Evolutionary conservation across 2,113 vertebrate genomes (phyloP).

Genomic region (Prietella phreatophila): DNA sequence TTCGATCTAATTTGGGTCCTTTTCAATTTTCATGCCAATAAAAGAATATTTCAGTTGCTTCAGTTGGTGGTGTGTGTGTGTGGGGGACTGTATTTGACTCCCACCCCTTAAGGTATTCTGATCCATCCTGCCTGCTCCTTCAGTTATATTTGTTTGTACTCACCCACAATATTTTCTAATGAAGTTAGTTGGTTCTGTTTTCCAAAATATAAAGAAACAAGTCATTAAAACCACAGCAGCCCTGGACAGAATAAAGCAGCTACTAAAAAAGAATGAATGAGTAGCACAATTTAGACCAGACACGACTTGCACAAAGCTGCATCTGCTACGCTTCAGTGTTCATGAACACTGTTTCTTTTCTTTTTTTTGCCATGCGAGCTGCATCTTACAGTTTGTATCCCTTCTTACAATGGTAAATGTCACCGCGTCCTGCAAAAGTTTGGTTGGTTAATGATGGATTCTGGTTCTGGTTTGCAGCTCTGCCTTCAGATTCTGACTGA

Average conservation of each 20-base stretch:
- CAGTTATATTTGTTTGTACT: neutral
- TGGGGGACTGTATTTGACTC: too few species aligned
- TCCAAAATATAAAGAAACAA: neutral
- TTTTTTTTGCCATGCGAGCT: neutral
- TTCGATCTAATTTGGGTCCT: neutral
- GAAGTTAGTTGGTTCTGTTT: neutral
- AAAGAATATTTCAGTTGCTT: neutral
- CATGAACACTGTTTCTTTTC: too few species aligned
- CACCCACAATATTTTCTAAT: neutral
- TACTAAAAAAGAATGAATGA: neutral
- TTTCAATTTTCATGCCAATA: neutral
- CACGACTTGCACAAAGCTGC: neutral
- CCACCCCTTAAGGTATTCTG: neutral
- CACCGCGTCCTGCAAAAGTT: neutral
- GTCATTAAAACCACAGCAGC: neutral
- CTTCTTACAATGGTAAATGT: neutral
- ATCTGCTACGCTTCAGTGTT: neutral
- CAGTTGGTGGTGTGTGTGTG: neutral
- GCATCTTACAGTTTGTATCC: neutral
- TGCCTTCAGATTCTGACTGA: neutral
- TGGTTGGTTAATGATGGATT: neutral
- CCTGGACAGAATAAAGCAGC: neutral
- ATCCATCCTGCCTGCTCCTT: neutral
- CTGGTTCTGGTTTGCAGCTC: neutral
- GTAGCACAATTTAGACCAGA: neutral